These are phyloP conservation scores for Mylabris phalerata DNA, from an alignment of 1,140 invertebrate genomes.

Conservation along the genomic window DNA sequence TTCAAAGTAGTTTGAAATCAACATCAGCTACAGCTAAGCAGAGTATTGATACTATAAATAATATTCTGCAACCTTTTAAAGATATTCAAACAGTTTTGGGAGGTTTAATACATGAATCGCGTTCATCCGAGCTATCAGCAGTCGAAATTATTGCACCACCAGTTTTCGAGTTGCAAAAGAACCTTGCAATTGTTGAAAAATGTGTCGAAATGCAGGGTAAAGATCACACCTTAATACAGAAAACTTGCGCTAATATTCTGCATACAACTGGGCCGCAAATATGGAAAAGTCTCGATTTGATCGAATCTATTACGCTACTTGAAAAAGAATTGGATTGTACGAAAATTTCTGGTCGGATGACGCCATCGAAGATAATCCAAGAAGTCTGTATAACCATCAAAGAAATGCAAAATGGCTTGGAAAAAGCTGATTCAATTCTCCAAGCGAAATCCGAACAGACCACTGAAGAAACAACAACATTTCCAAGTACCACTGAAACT, in stretches of 20 bases:
- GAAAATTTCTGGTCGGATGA: conserved; percentile 43
- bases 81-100: conserved; percentile 55
- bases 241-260: conserved; percentile 55
- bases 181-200: conserved; percentile 57
- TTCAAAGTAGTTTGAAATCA: conserved; percentile 56
- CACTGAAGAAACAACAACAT: background rate
- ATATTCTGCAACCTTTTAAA: conserved; percentile 53
- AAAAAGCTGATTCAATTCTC: conserved; percentile 43
- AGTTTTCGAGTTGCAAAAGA: conserved; percentile 54
- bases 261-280: conserved; percentile 50
- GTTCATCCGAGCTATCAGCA: conserved; percentile 41
- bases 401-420: conserved; percentile 46
- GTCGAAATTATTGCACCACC: conserved; percentile 52
- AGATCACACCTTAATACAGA: conserved; percentile 55
- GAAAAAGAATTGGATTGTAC: conserved; percentile 45
- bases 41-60: conserved; percentile 57
- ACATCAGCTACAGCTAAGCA: conserved; percentile 53
- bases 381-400: conserved; percentile 49
- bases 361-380: conserved; percentile 41
- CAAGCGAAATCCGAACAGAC: conserved; percentile 13
- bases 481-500: background rate
- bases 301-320: conserved; percentile 42
- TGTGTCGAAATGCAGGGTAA: conserved; percentile 59
- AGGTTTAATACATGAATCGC: conserved; percentile 39
- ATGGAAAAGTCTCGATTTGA: conserved; percentile 44